phyloP scores from a whole-genome alignment of 1,140 invertebrate species.

The Aphelenchoides fujianensis region DNA sequence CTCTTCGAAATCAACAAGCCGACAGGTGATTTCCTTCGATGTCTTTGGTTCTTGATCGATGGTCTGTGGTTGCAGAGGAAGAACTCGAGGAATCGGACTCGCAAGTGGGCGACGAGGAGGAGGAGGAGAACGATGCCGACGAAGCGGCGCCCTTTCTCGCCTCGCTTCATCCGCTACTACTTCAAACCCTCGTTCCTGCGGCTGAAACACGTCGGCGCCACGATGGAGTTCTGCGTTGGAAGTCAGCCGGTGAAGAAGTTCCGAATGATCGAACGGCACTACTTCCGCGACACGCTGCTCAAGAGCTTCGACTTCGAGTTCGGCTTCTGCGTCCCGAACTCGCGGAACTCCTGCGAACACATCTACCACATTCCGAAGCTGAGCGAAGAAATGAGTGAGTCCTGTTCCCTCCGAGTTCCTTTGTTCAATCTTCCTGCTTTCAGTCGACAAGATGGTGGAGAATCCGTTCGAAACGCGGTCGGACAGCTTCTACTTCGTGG shows the following conservation, averaged over 20 bases:
- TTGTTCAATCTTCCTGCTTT: constrained; percentile 28
- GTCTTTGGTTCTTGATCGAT: background rate
- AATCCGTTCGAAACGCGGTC: constrained; percentile 92
- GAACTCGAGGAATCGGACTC: constrained; percentile 26
- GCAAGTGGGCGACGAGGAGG: constrained; percentile 24
- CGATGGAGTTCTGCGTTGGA: constrained; percentile 95
- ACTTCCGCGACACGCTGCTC: constrained; percentile 84
- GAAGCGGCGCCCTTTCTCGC: constrained; percentile 66
- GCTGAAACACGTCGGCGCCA: constrained; percentile 84
- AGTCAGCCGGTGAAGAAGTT: constrained; percentile 86
- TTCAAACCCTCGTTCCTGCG: constrained; percentile 73
- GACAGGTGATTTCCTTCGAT: constrained; percentile 55
- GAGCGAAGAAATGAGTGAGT: constrained; percentile 78
- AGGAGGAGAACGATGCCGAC: constrained; percentile 35
- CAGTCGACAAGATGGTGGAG: constrained; percentile 92
- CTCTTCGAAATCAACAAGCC: constrained; percentile 97
- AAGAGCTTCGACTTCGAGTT: constrained; percentile 99
- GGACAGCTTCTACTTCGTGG: constrained; percentile 98
- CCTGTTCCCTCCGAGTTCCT: background rate
- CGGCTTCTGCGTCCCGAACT: constrained; percentile 96
- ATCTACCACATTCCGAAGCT: constrained; percentile 96
- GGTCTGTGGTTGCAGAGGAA: constrained; percentile 26
- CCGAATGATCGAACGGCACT: constrained; percentile 96
- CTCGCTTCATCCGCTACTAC: constrained; percentile 91
- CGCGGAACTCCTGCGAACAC: constrained; percentile 94